Conservation (phyloP, 2,113 vertebrate genomes). For the Hydropotes inermis region DNA sequence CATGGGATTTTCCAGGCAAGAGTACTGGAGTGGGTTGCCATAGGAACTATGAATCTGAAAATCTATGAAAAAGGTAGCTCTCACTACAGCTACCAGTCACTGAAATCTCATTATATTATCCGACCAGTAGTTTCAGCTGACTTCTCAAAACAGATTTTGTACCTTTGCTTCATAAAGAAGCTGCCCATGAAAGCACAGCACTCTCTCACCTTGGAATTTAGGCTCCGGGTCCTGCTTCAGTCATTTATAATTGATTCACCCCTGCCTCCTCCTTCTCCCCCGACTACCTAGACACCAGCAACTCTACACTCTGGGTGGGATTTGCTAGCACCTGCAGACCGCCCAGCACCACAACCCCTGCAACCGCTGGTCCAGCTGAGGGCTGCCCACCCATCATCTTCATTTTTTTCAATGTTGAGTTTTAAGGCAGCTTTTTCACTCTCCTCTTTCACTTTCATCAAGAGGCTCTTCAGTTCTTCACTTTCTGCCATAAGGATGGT, state of each 20-base stretch:
- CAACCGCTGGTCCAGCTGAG: neutral
- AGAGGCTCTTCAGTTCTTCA: neutral
- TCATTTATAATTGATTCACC: slow-evolving; percentile 89
- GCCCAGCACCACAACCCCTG: neutral
- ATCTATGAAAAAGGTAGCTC: neutral
- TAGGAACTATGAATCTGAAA: neutral
- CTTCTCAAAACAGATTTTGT: slow-evolving; percentile 59
- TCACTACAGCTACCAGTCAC: neutral
- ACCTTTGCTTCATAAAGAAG: slow-evolving; percentile 99
- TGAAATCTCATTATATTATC: neutral
- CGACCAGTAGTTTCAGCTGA: neutral
- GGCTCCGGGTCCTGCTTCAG: slow-evolving; percentile 97
- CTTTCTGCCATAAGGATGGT: neutral
- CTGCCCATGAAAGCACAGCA: slow-evolving; percentile 99
- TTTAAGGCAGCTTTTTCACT: neutral
- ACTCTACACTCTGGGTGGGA: neutral
- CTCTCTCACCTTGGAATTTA: slow-evolving; percentile 99
- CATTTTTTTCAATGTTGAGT: neutral
- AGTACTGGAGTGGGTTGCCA: no score
- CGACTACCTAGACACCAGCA: neutral
- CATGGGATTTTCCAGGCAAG: no score
- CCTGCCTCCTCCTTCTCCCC: slow-evolving; percentile 67
- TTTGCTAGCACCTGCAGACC: neutral
- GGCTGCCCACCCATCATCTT: neutral
- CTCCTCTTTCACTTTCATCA: neutral